Conservation (phyloP, 2,797 vertebrate species). For the Microctenopoma stevenorrisi region DNA sequence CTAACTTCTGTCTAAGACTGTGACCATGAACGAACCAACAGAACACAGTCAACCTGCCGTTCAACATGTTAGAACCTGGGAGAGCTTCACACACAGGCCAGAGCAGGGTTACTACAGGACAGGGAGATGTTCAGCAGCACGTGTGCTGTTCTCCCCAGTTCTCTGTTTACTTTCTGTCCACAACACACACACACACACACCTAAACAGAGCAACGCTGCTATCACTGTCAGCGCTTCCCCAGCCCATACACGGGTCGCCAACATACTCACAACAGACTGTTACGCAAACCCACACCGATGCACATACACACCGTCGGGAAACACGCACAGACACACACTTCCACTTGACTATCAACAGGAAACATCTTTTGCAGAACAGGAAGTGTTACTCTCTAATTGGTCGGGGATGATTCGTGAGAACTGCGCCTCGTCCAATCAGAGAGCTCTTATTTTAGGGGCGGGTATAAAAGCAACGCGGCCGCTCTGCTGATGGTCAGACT, state of each 20-base stretch:
- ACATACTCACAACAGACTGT: conserved; percentile 50
- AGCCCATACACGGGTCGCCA: conserved; percentile 61
- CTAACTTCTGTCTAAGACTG: no score
- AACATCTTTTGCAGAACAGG: conserved; percentile 93
- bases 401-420: conserved; percentile 81
- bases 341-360: conserved; percentile 89
- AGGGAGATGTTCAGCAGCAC: conserved; percentile 23
- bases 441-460: conserved; percentile 89
- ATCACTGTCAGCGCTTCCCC: conserved; percentile 72
- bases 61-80: no score
- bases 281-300: conserved; percentile 10
- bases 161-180: conserved; percentile 68
- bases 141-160: conserved; percentile 35
- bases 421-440: conserved; percentile 80
- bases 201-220: conserved; percentile 28
- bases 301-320: conserved; percentile 5
- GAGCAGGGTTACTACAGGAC: conserved; percentile 35
- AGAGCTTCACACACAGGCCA: neutral
- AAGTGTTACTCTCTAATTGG: conserved; percentile 86
- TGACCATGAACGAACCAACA: no score
- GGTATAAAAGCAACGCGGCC: conserved; percentile 85
- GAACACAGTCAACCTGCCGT: no score
- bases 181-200: conserved; percentile 51
- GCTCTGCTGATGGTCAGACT: conserved; percentile 42
- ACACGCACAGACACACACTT: conserved; percentile 31